phyloP scores from a whole-genome alignment of 1,140 invertebrate genomes.

The Trichonephila clavipes region DNA sequence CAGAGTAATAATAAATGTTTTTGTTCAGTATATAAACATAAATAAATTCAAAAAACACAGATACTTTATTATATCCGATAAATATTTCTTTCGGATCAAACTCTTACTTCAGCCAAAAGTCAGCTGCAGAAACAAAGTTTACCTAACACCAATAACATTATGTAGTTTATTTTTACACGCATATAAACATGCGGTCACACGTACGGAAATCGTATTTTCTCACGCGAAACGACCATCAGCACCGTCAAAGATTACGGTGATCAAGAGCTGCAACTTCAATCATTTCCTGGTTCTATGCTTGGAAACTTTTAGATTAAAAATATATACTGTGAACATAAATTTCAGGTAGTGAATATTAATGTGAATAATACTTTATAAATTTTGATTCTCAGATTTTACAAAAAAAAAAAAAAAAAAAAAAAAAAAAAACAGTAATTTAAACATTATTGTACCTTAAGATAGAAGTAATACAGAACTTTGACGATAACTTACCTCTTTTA shows the following conservation, averaged over 20 bases:
- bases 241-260: not conserved
- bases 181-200: conserved; percentile 59
- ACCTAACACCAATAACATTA: conserved; percentile 7
- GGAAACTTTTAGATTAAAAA: conserved; percentile 10
- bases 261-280: not conserved
- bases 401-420: not conserved
- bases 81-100: not conserved
- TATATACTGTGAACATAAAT: not conserved
- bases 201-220: not conserved
- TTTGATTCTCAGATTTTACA: not conserved
- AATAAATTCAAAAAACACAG: not conserved
- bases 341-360: not conserved
- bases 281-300: not conserved
- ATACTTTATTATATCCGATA: not conserved
- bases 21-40: not conserved
- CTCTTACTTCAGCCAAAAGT: not conserved
- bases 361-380: not conserved
- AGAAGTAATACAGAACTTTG: too few species aligned
- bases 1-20: too few species aligned
- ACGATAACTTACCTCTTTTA: too few species aligned
- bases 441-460: too few species aligned
- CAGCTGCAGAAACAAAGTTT: not conserved
- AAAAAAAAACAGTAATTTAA: too few species aligned
- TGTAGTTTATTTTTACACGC: conserved; percentile 42
- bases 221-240: conserved; percentile 51